These are phyloP conservation scores for Nothobranchius furzeri DNA, from an alignment of 2,113 vertebrate genomes.

Conservation along the genomic window DNA sequence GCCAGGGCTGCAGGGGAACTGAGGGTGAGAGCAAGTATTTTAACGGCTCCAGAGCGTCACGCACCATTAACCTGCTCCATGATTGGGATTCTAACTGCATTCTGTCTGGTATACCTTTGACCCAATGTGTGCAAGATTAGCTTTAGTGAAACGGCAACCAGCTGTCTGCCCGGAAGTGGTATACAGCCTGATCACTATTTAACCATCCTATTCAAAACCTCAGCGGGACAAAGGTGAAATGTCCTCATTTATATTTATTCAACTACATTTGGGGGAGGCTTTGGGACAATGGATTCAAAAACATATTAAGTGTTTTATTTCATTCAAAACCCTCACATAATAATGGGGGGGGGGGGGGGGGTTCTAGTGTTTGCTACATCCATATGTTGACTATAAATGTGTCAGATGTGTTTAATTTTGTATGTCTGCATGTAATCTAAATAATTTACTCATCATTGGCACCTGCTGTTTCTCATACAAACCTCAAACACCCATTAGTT, in stretches of 20 bases:
- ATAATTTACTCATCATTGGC: no score
- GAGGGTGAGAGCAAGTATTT: conserved; percentile 47
- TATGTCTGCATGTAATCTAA: no score
- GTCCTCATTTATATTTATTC: background rate
- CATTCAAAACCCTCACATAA: no score
- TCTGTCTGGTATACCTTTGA: conserved; percentile 58
- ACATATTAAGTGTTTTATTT: no score
- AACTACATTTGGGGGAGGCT: background rate
- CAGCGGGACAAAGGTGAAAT: background rate
- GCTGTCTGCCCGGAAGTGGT: conserved; percentile 49
- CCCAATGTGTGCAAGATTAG: conserved; percentile 66
- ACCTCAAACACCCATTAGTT: no score
- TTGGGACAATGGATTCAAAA: no score
- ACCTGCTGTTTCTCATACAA: no score
- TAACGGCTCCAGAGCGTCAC: conserved; percentile 40
- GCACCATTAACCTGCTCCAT: conserved; percentile 50
- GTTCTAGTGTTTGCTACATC: no score
- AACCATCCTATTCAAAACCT: conserved; percentile 51
- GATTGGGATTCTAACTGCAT: conserved; percentile 16
- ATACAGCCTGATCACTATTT: conserved; percentile 67
- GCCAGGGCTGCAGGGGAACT: conserved; percentile 36
- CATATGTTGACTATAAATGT: no score
- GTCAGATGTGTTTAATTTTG: no score
- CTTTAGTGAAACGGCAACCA: conserved; percentile 71
- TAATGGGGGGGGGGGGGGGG: no score